A percentile compares a stretch with the other conserved stretches of the same genome.
These are phyloP conservation scores for Plagodis pulveraria DNA, from an alignment of 2,888 invertebrate genomes.

Conservation along the genomic window DNA sequence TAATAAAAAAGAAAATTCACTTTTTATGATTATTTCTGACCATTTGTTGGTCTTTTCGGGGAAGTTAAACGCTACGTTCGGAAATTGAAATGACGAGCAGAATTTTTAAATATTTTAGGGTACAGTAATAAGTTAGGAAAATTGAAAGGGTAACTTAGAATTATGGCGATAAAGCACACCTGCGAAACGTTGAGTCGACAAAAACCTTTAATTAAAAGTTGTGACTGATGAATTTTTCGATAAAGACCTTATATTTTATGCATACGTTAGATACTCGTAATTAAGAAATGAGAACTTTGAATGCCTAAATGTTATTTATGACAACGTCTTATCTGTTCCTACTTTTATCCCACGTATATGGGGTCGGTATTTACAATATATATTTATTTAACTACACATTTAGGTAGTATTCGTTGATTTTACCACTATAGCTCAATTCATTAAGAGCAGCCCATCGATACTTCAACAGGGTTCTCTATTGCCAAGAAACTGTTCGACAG, in stretches of 20 bases:
- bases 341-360: too few relatives aligned
- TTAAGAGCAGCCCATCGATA: too few relatives aligned
- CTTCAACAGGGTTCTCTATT: too few relatives aligned
- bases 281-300: too few relatives aligned
- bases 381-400: too few relatives aligned
- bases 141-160: slow-evolving; percentile 46
- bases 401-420: too few relatives aligned
- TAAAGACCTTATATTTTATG: slow-evolving; percentile 13
- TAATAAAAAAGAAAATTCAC: slow-evolving; percentile 13
- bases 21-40: slow-evolving; percentile 28
- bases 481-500: too few relatives aligned
- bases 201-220: slow-evolving; percentile 39
- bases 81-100: slow-evolving; percentile 25
- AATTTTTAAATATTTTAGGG: slow-evolving; percentile 27
- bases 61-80: slow-evolving; percentile 17
- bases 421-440: too few relatives aligned
- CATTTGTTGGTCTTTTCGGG: slow-evolving; percentile 20
- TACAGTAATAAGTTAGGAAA: slow-evolving; percentile 39
- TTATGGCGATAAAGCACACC: slow-evolving; percentile 47
- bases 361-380: too few relatives aligned
- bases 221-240: slow-evolving; percentile 16
- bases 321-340: too few relatives aligned
- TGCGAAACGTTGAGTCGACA: slow-evolving; percentile 34
- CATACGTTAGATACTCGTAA: slow-evolving; percentile 9
- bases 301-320: too few relatives aligned